Base-by-base conservation (phyloP, 2,113 vertebrate species). In the Cyrtonyx montezumae region DNA sequence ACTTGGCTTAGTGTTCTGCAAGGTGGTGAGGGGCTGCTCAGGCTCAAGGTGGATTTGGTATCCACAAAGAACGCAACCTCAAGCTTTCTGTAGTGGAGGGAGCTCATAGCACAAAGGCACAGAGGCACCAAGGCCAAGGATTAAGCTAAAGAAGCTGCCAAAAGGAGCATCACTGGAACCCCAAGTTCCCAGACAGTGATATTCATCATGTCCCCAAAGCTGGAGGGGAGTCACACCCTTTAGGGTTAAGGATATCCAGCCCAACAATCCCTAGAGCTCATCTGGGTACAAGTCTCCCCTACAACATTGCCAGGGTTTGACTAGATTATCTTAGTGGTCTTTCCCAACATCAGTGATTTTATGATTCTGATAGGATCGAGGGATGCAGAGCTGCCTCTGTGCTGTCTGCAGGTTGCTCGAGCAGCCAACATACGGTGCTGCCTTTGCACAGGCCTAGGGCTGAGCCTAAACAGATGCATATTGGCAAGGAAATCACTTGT, bases 131-230 rank as follows among this genome's bases (percentile, higher is more conserved):
- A 32, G 22, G 32, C 56, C 68, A 49, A 55, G 58, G 48, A 26
- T 16, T 49, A 45, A 70, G 62, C 0, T 8, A 13, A 22, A 79
- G 45, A 56, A 45, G 42, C 13, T 65, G 71, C 13, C n/a, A 56
- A 73, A 62, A 68, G 53, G 21, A 77, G 43, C 48, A 81, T 68
- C 61, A 12, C 36, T 42, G 59, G 37, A 90, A 56, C 18, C 14
- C 36, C 36, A 14, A 2, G 3, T 9, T 20, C 66, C 46, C 45
- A 84, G 59, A 76, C 32, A 22, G 25, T 30, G 53, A 51, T 25
- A 40, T 3, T 62, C 36, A 0, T 8, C 70, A 68, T 16, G 9
- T 4, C 68, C 8, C 17, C 13, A 3, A 0, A 0, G 48, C 19
- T 56, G 36, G 30, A 42, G 30, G 28, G 68, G 65, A 76, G 62